Base-by-base conservation (phyloP, 35 echinoderm and acorn worm species). In the Eucidaris tribuloides region DNA sequence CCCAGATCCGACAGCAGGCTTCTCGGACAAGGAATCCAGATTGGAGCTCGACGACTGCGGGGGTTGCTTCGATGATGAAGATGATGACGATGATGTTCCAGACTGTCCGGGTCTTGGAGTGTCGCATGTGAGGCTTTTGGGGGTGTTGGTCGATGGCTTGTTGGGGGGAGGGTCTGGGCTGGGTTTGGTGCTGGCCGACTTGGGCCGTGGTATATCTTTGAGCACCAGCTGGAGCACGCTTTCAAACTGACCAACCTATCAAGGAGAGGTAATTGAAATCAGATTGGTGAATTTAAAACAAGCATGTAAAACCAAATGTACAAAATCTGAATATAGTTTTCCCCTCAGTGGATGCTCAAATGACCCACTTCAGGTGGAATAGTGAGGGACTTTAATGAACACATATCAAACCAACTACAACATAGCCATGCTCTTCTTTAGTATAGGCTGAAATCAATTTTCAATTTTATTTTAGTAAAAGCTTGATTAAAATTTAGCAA, bases 151-250 rank as follows among this genome's bases (percentile, higher is more conserved):
- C n/a, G 57, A 63, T 7, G 31, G 29, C 55, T 83, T 58, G 35
- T 42, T 37, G 37, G n/a, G 30, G 29, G 4, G 42, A 28, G 57
- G 45, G 22, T 31, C 62, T 77, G 32, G n/a, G n/a, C 31, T 78
- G 18, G 37, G 28, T 2, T 42, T 55, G 50, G 76, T 46, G 17
- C 52, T 41, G 58, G 81, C 81, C 4, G 48, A 71, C 40, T n/a
- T 29, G 28, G 77, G 84, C 40, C 82, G 65, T 24, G 95, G 95
- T n/a, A 98, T 87, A 58, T 87, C 63, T 79, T 90, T 49, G 5
- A 98, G 83, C 35, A 98, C 58, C 18, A 98, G 76, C 60, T 98
- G 95, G 19, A 88, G 38, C 29, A 98, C 95, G n/a, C 86, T 89
- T 58, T 89, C 87, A 60, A 72, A 86, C 5, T 72, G 59, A 11